These are phyloP conservation scores for Plotosus lineatus DNA, from an alignment of 2,113 vertebrate species.

Conservation along the genomic window DNA sequence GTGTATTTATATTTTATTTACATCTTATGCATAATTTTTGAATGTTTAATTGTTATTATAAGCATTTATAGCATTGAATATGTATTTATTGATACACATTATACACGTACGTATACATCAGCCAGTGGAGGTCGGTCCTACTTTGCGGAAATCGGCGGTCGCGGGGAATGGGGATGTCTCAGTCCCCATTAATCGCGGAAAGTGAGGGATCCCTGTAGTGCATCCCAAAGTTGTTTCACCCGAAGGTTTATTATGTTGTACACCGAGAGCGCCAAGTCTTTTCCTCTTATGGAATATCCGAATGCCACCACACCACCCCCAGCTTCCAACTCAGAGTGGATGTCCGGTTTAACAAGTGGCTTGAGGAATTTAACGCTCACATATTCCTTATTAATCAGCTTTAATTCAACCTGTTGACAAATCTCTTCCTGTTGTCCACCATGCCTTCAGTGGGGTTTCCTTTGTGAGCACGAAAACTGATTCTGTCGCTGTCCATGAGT, in stretches of 20 bases:
- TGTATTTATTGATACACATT: too few species aligned
- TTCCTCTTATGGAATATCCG: neutral
- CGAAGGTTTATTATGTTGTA: neutral
- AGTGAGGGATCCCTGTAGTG: too few species aligned
- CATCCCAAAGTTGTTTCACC: neutral
- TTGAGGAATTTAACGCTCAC: constrained; percentile 55
- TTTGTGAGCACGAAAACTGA: constrained; percentile 57
- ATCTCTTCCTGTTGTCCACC: constrained; percentile 42
- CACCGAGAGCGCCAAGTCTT: neutral
- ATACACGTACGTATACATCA: too few species aligned
- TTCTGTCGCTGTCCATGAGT: constrained; percentile 57
- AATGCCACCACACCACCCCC: constrained; percentile 10
- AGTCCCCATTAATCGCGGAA: too few species aligned
- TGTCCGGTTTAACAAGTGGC: constrained; percentile 54
- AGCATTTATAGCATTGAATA: too few species aligned
- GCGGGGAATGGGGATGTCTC: too few species aligned
- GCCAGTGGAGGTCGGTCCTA: too few species aligned
- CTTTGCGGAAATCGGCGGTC: too few species aligned
- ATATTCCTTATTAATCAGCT: constrained; percentile 57
- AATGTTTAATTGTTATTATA: too few species aligned
- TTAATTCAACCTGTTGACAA: constrained; percentile 53
- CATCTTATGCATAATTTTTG: too few species aligned
- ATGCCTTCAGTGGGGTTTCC: constrained; percentile 49
- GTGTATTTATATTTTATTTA: too few species aligned
- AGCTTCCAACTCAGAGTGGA: neutral